Base-by-base conservation (phyloP, 2,113 vertebrate species). In the Seriola rivoliana region DNA sequence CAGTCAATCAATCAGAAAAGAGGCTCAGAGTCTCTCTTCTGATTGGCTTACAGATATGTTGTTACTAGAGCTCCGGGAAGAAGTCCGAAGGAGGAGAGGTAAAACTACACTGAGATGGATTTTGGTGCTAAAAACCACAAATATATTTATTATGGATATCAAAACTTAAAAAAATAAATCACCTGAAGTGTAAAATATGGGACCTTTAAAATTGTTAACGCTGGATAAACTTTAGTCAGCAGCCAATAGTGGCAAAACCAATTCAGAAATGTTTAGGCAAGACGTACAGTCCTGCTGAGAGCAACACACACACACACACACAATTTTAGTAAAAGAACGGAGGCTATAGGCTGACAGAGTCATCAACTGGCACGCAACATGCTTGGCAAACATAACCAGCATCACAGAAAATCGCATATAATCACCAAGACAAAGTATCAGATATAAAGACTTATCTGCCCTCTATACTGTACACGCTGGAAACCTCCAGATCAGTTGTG, bases 341-440 rank as follows among this genome's bases (percentile, higher is more conserved):
- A 59, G 29, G 7, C 78, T 55, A 54, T 65, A 23, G 5, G 60
- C 40, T 40, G 46, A 75, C 16, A 36, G 29, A 80, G n/a, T 12
- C 74, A 62, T 75, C 21, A 57, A 4, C 71, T 48, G n/a, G 63
- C 74, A 46, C 23, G 58, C 32, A 8, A 36, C 42, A 21, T 79
- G 42, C 77, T 75, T 62, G 17, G 36, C 71, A 73, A 36, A 10
- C 11, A 25, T 48, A 81, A 44, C 16, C 10, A 69, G 44, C 42
- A 48, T 78, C 32, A 34, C 13, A 69, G 57, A 48, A 60, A 52
- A 78, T 68, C 58, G 23, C 12, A 76, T 36, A 55, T 73, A 78
- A 85, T 78, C 70, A 32, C 6, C 29, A 68, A 52, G 48, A 79
- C 76, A 58, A 67, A 55, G n/a, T 8, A 46, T 50, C 40, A 72